Evolutionary conservation across 1,140 invertebrate species (phyloP), one percentile per base, ranked within the genome.

Genomic region (Cherax quadricarinatus): DNA sequence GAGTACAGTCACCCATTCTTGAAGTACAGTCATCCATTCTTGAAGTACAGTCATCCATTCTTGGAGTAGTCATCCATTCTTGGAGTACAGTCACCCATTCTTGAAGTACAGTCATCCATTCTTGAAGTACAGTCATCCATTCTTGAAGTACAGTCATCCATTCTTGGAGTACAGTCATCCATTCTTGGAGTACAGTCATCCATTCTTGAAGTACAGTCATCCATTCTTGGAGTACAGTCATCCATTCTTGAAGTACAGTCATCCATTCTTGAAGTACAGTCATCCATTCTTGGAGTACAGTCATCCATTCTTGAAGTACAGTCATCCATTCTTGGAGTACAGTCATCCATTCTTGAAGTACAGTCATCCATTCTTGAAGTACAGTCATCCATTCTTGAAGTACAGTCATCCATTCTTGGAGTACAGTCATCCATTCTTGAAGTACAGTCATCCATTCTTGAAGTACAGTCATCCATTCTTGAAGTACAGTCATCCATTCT

Each of bases 341-440:
- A n/a, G n/a, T n/a, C 66, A 5, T 21, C 24, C n/a, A 6, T 24
- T 60, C 10, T 79, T 91, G 84, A 91, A 49, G 85, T 86, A 86
- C 83, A 86, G 48, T 91, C 90, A 73, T 91, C 90, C 90, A 91
- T 91, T n/a, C n/a, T n/a, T n/a, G n/a, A n/a, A n/a, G n/a, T n/a
- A n/a, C n/a, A n/a, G n/a, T n/a, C 66, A 5, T 21, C 24, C n/a
- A 6, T 24, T 60, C 10, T 79, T 91, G 84, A 91, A 49, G 85
- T 86, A 86, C 83, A 86, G 48, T 91, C 90, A 73, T 91, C 90
- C 90, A 91, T 91, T n/a, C n/a, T n/a, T n/a, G n/a, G n/a, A n/a
- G n/a, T n/a, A n/a, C n/a, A n/a, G n/a, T n/a, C 66, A 5, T 21
- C 24, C n/a, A 6, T 24, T 60, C 10, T 79, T 91, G 84, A 91